Base-by-base conservation (phyloP, 2,888 invertebrate species). In the Volucella bombylans region DNA sequence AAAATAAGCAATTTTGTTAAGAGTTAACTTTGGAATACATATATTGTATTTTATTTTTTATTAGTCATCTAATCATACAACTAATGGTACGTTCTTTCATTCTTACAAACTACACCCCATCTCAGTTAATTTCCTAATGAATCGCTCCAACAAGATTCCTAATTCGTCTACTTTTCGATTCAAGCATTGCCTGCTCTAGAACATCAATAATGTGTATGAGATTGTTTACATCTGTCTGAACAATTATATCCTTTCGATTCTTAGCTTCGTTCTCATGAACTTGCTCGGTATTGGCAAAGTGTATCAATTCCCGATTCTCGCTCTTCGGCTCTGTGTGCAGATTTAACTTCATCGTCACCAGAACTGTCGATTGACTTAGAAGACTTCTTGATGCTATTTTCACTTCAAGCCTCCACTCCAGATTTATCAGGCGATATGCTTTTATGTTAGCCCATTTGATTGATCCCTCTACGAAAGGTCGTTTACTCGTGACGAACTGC, bases 341-440 rank as follows among this genome's bases (percentile, higher is more conserved):
- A 31, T 92, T 90, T 14, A 95, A 90, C 88, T 94, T 94, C 90
- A 95, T 92, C 3, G 93, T 93, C 23, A 95, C 90, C 4, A 94
- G 88, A 1, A 95, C 94, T n/a, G 92, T 93, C 0, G 93, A 92
- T 90, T 95, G 94, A 15, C 93, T 91, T 45, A 93, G 88, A 31
- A 94, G 88, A n/a, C 93, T 92, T 86, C 94, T 92, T 0, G 94
- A 94, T 12, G 94, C 93, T 57, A 94, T 91, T 93, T 94, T 93
- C 6, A 93, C 93, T 91, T 95, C 95, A 87, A 95, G 93, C 86
- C 95, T 92, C 95, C 95, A 95, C 86, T 94, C 93, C 71, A 95
- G 90, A 88, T 95, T 93, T 64, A 94, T 89, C 82, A 90, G 83
- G n/a, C 91, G 90, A 68, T 89, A 90, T 4, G 90, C 89, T 18